Base-by-base conservation (phyloP, 2,797 vertebrate species). In the Sebastes vulpes region DNA sequence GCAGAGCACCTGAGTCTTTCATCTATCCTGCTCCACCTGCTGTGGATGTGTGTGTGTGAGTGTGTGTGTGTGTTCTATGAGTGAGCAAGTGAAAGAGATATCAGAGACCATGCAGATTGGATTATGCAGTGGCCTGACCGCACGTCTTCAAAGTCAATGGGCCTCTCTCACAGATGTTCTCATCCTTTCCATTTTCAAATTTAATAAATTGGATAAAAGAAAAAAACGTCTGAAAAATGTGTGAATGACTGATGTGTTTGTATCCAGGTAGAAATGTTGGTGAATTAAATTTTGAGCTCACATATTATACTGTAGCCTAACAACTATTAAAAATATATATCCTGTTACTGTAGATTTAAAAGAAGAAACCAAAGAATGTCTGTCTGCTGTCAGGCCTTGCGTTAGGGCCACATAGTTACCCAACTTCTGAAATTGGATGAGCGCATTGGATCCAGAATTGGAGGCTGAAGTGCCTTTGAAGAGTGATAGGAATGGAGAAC, bases 1-100 rank as follows among this genome's bases (percentile, higher is more conserved):
- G 79, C 74, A 82, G 72, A 74, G 67, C 70, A 88, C 82, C 74
- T 76, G 70, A 79, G 75, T 72, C 77, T 88, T 91, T 89, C 71
- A 92, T 92, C 83, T 79, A 38, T 72, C 38, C 38, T 5, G 23
- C 69, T 60, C 66, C 82, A 84, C 79, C 88, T 84, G 81, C 88
- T 84, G 67, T 26, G 53, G 16, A 46, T 50, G 11, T 29, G 18
- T 12, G 23, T 23, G 21, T 16, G 35, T 29, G 21, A 79, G 67
- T 29, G 53, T 16, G 46, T 48, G 11, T 29, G 18, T 16, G 23
- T 58, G 20, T 20, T 57, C 23, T 52, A 0, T 59, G 18, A 52
- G 9, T 28, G 35, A 73, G 66, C n/a, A 14, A 61, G 63, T 52
- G 16, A 63, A 70, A 67, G 16, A 48, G 29, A 76, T 35, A 82